phyloP scores from a whole-genome alignment of 2,797 vertebrate genomes.

The Peromyscus eremicus region DNA sequence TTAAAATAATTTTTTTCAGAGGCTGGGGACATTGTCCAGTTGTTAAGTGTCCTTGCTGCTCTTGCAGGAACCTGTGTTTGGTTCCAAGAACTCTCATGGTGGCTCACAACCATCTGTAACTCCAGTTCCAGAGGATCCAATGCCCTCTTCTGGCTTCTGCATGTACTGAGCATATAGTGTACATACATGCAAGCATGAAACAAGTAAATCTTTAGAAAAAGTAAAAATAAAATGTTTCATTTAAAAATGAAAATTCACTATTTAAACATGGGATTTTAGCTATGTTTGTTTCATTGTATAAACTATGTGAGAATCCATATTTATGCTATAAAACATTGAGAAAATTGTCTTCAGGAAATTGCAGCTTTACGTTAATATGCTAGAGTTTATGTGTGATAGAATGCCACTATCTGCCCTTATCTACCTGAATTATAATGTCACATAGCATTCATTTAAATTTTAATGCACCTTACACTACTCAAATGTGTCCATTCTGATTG shows the following conservation, averaged over 20 bases:
- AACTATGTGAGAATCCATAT: background rate
- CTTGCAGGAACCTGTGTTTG: background rate
- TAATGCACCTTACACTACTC: constrained; percentile 35
- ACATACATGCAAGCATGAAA: background rate
- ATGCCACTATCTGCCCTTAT: constrained; percentile 23
- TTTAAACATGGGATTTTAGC: constrained; percentile 22
- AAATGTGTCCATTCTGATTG: constrained; percentile 56
- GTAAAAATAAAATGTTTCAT: background rate
- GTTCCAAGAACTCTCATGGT: background rate
- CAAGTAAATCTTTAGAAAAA: background rate
- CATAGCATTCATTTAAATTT: constrained; percentile 26
- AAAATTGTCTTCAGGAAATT: background rate
- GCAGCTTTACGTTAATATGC: background rate
- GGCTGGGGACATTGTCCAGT: too few relatives aligned
- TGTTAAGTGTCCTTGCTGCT: background rate
- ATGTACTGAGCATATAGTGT: background rate
- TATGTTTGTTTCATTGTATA: background rate
- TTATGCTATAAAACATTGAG: background rate
- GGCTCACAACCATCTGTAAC: background rate
- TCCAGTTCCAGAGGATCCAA: background rate
- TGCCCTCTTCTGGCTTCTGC: background rate
- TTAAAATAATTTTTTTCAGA: background rate
- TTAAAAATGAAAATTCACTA: constrained; percentile 7
- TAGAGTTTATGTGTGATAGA: background rate
- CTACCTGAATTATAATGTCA: constrained; percentile 59